Evolutionary conservation across 2,888 invertebrate genomes (phyloP), one percentile per base, ranked within the genome.

Genomic region (Sarcophaga variegata): DNA sequence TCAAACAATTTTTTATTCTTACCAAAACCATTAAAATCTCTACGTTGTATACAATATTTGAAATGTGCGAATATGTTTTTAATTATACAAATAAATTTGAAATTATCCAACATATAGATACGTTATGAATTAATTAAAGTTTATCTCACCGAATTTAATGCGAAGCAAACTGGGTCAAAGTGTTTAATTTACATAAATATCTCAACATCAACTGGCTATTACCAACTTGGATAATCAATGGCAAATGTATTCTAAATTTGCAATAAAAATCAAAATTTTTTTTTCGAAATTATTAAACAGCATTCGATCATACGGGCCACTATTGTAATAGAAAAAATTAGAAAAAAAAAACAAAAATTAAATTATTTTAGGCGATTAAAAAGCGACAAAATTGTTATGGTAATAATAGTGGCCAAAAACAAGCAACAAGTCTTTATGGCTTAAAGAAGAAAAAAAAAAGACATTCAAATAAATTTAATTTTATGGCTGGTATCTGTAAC

Each of bases 101-200:
- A 37, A 37, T 37, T 37, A 37, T 37, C 8, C 8, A 37, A 10
- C 6, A 37, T 1, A 37, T 37, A 37, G 6, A 37, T 2, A 37
- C 37, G 37, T 37, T 37, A 37, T 37, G 37, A 37, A 37, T 37
- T 37, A 37, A 37, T 10, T 37, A 10, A 37, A 10, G 37, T 37
- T 37, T 37, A 37, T 10, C 37, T 37, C 37, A 37, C 10, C 37
- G 37, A 37, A 22, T 62, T 62, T 4, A 54, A n/a, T 71, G 47
- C 20, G 11, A 27, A 69, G 4, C 27, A 62, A 81, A 69, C 37
- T 82, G 71, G 85, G 85, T 79, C 85, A 79, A 76, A 82, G 67
- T 66, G 75, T 86, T 86, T 82, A 82, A 82, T 80, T 82, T 76
- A 75, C 75, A 81, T 75, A 85, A 79, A 85, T 60, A 72, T 20